A percentile compares a stretch with the other conserved stretches of the same genome.
Conservation (phyloP, 2,113 vertebrate genomes). For the Nycticebus coucang region DNA sequence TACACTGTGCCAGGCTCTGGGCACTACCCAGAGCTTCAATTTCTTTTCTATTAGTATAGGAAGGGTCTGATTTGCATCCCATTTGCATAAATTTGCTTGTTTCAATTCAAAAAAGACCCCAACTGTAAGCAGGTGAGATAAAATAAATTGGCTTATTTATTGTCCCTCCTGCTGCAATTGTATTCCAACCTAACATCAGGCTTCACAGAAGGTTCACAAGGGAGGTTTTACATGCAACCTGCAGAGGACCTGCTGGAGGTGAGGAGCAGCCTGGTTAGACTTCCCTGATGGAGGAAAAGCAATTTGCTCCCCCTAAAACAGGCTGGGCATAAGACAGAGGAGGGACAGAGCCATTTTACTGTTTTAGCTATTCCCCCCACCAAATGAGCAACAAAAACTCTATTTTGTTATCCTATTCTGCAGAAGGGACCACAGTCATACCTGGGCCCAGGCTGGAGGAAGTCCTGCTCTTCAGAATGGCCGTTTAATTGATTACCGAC, state of each 20-base stretch:
- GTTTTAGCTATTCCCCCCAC: background rate
- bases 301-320: background rate
- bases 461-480: background rate
- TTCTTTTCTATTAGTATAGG: slow-evolving; percentile 59
- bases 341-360: background rate
- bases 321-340: background rate
- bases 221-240: background rate
- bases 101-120: slow-evolving; percentile 63
- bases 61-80: slow-evolving; percentile 52
- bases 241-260: background rate
- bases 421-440: background rate
- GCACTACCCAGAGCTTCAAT: slow-evolving; percentile 42
- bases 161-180: slow-evolving; percentile 50
- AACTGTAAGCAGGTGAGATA: slow-evolving; percentile 64
- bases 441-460: background rate
- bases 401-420: background rate
- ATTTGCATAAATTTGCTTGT: slow-evolving; percentile 68
- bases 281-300: background rate
- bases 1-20: background rate
- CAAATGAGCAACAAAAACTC: background rate
- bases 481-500: slow-evolving; percentile 11
- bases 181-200: slow-evolving; percentile 41
- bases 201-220: background rate
- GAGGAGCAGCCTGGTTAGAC: background rate
- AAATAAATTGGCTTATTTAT: slow-evolving; percentile 75